A percentile compares a stretch with the other conserved stretches of the same genome.
phyloP scores from a whole-genome alignment of 2,113 vertebrate species.

The Oplegnathus fasciatus region DNA sequence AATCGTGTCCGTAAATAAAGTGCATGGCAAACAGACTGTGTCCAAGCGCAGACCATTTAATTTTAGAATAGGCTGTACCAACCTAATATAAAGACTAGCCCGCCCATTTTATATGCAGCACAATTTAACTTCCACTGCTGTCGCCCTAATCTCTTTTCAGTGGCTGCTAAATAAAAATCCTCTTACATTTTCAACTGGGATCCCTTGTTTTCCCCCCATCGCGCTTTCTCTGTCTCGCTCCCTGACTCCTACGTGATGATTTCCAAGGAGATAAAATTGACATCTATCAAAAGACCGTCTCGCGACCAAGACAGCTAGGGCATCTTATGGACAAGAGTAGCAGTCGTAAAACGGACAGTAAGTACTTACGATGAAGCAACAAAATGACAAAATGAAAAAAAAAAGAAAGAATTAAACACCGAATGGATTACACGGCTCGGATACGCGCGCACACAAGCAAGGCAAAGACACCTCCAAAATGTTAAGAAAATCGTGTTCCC shows the following conservation, averaged over 20 bases:
- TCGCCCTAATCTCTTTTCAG: conserved; percentile 90
- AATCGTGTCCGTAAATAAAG: conserved; percentile 77
- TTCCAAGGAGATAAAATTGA: conserved; percentile 53
- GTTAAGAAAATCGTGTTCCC: conserved; percentile 58
- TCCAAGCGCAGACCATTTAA: conserved; percentile 91
- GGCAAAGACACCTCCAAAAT: conserved; percentile 48
- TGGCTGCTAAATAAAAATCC: conserved; percentile 89
- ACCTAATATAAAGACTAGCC: conserved; percentile 90
- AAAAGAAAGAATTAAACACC: conserved; percentile 11
- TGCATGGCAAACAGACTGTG: conserved; percentile 92
- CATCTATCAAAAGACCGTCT: conserved; percentile 58
- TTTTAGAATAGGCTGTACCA: conserved; percentile 93
- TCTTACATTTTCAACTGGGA: conserved; percentile 86
- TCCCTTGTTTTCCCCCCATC: conserved; percentile 65
- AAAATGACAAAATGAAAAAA: background rate
- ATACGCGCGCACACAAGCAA: conserved; percentile 47
- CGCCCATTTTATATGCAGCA: conserved; percentile 96
- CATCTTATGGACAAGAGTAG: conserved; percentile 29
- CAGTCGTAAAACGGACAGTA: conserved; percentile 58
- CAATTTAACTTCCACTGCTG: conserved; percentile 93
- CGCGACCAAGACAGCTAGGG: conserved; percentile 25
- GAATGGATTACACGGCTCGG: conserved; percentile 34
- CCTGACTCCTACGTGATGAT: conserved; percentile 71
- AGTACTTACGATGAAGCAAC: conserved; percentile 51
- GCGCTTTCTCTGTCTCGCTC: conserved; percentile 47